Base-by-base conservation (phyloP, 2,113 vertebrate genomes). In the Sminthopsis crassicaudata region DNA sequence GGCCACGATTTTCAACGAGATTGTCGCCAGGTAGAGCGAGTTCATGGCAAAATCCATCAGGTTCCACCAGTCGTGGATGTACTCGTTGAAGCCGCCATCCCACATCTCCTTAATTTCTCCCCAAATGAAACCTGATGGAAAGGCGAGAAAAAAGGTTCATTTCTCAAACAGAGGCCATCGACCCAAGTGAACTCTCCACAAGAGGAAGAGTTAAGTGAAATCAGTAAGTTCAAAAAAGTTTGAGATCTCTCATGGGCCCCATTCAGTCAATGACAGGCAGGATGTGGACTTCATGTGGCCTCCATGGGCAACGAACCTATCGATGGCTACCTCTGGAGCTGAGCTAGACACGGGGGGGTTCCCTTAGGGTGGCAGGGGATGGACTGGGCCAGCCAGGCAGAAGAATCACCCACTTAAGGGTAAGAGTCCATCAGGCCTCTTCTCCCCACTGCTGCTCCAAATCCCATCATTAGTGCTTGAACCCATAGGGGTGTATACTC, bases 1-100 rank as follows among this genome's bases (percentile, higher is more conserved):
- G 57, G 99, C 99, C 95, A 99, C 99, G 26, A 99, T 99, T 98
- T 99, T 99, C 98, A 99, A 99, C 9, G 99, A 99, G 96, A 99
- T 99, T 23, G 99, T 99, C 97, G 99, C 99, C 98, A 99, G 98
- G 97, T 99, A 99, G 91, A 99, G 99, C 2, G 99, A 99, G 98
- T 99, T 99, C 99, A 99, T 99, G 97, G 99, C 99, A 97, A 99
- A 99, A 98, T 99, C 99, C 99, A 99, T 99, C 97, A 99, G 98
- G 97, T 99, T 99, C 99, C 99, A 99, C 99, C 99, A 99, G 97
- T 99, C 99, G 0, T 99, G 99, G 36, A 99, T 99, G 0, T 99
- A 99, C 97, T 99, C 99, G 60, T 99, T 99, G 98, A 99, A 99
- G 95, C 99, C 99, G 53, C 99, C 99, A 53, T 99, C 99, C 99